Evolutionary conservation across 2,113 vertebrate species (phyloP).

Genomic region (Motacilla tschutschensis): DNA sequence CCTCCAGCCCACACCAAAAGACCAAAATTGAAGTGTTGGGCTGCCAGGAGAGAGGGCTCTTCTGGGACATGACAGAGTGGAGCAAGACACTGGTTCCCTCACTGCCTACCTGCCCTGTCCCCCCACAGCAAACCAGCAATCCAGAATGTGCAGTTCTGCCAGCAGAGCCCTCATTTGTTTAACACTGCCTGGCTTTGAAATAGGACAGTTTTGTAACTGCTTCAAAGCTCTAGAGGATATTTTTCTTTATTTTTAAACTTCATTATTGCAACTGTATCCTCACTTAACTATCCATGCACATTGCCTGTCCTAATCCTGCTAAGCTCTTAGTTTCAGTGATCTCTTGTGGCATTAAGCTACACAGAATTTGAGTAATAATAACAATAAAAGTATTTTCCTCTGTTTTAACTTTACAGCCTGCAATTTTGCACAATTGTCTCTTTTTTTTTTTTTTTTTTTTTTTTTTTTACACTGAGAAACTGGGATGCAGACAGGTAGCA

Average conservation of each 20-base stretch:
- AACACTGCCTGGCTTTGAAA: constrained; percentile 16
- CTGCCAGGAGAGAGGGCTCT: neutral
- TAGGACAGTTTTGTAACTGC: constrained; percentile 14
- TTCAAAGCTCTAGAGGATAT: constrained; percentile 30
- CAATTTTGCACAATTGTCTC: neutral
- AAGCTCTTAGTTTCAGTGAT: neutral
- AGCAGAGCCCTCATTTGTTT: neutral
- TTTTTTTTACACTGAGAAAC: neutral
- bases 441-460: neutral
- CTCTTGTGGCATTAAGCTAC: neutral
- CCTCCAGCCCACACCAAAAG: neutral
- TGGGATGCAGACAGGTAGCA: neutral
- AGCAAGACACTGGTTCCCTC: accelerated
- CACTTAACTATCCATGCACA: neutral
- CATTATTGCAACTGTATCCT: constrained; percentile 20
- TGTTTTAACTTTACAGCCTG: neutral
- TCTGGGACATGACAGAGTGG: accelerated
- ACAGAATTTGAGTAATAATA: constrained; percentile 6
- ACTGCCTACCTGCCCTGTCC: neutral
- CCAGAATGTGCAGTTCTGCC: neutral
- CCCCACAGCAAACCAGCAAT: neutral
- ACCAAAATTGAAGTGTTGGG: neutral
- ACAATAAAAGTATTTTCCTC: neutral
- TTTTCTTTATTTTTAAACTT: constrained; percentile 51
- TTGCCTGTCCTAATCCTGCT: constrained; percentile 5